Percentiles rank a stretch among this genome's conserved stretches.
phyloP scores from a whole-genome alignment of 2,113 vertebrate genomes.

The Macquaria australasica region DNA sequence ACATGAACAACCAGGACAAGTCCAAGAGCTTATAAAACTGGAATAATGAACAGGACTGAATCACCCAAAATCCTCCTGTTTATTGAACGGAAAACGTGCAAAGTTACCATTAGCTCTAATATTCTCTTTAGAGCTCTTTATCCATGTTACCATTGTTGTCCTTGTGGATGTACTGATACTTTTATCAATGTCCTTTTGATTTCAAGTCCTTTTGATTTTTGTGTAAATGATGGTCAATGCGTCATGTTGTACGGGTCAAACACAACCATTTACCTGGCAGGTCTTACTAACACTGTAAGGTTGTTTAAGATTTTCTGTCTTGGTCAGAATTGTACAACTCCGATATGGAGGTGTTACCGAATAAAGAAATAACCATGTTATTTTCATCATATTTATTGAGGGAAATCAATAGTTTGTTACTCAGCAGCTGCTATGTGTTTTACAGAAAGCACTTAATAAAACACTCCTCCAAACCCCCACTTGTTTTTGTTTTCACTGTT shows the following conservation, averaged over 20 bases:
- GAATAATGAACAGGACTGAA: not conserved
- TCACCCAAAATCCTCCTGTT: constrained; percentile 11
- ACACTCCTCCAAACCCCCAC: not conserved
- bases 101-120: constrained; percentile 7
- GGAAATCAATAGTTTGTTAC: constrained; percentile 2
- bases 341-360: constrained; percentile 7
- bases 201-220: constrained; percentile 11
- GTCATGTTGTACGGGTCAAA: not conserved
- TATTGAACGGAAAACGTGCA: not conserved
- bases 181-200: constrained; percentile 1
- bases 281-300: not conserved
- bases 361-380: not conserved
- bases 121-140: constrained; percentile 38
- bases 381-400: constrained; percentile 30
- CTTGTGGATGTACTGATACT: not conserved
- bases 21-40: constrained; percentile 81
- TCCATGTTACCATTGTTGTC: constrained; percentile 11
- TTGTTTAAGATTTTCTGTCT: not conserved
- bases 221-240: not conserved
- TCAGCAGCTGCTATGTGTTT: constrained; percentile 10
- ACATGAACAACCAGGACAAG: constrained; percentile 88
- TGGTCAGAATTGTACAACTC: not conserved
- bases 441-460: constrained; percentile 50
- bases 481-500: not conserved
- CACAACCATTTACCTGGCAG: not conserved